Evolutionary conservation across 2,888 invertebrate species (phyloP), one percentile per base, ranked within the genome.

Genomic region (Hypomecis atomaria): DNA sequence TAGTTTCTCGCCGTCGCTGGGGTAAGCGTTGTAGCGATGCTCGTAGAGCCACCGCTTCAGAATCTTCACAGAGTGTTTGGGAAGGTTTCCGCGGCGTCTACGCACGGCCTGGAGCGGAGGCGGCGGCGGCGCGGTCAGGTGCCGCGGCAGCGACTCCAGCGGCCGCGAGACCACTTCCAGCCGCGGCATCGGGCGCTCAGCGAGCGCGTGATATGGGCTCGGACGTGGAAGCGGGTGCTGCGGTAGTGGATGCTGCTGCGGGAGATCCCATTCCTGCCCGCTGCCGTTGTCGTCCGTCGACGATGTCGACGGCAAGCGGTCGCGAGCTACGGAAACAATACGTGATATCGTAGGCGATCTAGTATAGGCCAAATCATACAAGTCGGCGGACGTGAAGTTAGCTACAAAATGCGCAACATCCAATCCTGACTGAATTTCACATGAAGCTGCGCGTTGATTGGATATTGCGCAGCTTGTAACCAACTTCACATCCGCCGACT

Each of bases 21-120:
- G 98, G 84, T 98, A 99, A 0, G 98, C 98, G 82, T 98, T 98
- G 90, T 97, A 98, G 44, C 98, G 95, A 82, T 99, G 98, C 67
- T 98, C 98, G 82, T 97, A 98, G 0, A 98, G 93, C 99, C 99
- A 98, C 63, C 97, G 94, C 85, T 98, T 98, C 53, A 99, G 87
- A 62, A 98, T 97, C 85, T 97, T 97, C 5, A 98, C 98, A 0
- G 98, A 97, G 79, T 97, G 97, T 84, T 98, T 98, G 5, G 98
- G 98, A 47, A 98, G 91, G 89, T 98, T 98, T 0, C 98, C 98
- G 11, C 98, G 94, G 11, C 98, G 94, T 86, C 97, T 97, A 59
- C 97, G 94, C 71, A 96, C 94, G 0, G 95, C 90, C n/a, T 89
- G 90, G 5, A 87, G 81, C 42, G 88, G 78, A 43, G 88, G 81